Evolutionary conservation across 2,888 invertebrate genomes (phyloP), one percentile per base, ranked within the genome.

Genomic region (Agrotis exclamationis): DNA sequence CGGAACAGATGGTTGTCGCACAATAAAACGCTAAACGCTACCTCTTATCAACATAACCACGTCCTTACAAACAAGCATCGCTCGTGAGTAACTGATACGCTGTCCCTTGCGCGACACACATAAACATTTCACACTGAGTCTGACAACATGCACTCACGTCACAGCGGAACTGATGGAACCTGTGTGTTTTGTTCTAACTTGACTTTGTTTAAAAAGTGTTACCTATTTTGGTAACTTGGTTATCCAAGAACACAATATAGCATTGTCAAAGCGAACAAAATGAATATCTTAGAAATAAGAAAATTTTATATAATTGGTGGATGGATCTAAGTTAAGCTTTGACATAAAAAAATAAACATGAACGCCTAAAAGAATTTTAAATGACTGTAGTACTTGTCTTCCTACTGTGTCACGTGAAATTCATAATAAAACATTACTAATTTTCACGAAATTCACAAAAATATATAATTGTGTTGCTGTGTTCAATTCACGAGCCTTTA

Each of bases 61-160:
- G 22, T 3, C 0, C 48, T 71, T 51, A 70, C 28, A 70, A 79
- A 76, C 76, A 74, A 84, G 71, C 78, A 67, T 74, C 68, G 69
- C 64, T 81, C 83, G 83, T 82, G 85, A 85, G 85, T 83, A 81
- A 83, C 78, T 77, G 74, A 85, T 76, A 81, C 76, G 68, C 58
- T 74, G 83, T 78, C 79, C 78, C 74, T 75, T 78, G 73, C 70
- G 79, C 73, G 84, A 85, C 86, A 82, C 80, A 78, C 79, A 80
- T 82, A 88, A 84, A 88, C 84, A 88, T 79, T 80, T 80, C 79
- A 80, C 70, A 71, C 76, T 75, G 73, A 53, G 63, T 44, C 51
- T 63, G 87, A 86, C 86, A 83, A 78, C 85, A 77, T 81, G 80
- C 85, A 85, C 71, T 82, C 63, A 45, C 70, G 70, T 72, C 64